These are phyloP conservation scores for Nomada ruficornis DNA, from an alignment of 2,888 invertebrate species.

Conservation along the genomic window DNA sequence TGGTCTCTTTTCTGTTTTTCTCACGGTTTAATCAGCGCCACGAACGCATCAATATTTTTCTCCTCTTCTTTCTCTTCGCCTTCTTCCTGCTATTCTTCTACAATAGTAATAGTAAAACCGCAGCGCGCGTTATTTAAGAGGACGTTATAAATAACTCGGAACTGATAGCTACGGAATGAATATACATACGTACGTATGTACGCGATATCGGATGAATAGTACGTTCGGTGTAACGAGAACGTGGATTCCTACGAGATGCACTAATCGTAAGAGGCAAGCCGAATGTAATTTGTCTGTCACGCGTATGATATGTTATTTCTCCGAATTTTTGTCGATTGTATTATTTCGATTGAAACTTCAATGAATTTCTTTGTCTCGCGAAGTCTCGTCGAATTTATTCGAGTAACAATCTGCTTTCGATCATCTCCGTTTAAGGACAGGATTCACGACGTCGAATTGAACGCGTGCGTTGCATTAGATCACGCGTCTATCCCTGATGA, in stretches of 20 bases:
- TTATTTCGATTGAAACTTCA: neutral
- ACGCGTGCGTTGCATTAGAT: conserved; percentile 12
- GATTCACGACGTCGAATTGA: conserved; percentile 8
- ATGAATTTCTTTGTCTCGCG: neutral
- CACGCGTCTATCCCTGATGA: conserved; percentile 4
- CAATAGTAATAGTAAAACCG: neutral
- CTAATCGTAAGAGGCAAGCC: neutral
- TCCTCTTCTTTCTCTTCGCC: neutral
- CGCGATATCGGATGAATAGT: conserved; percentile 38
- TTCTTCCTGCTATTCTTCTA: neutral
- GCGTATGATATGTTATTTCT: neutral
- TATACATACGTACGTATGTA: conserved; percentile 32
- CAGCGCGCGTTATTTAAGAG: conserved; percentile 51
- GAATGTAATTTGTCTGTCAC: conserved; percentile 2
- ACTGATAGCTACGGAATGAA: conserved; percentile 52
- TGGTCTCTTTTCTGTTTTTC: conserved; percentile 2
- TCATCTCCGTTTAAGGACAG: neutral
- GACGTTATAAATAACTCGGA: conserved; percentile 55
- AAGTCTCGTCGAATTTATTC: neutral
- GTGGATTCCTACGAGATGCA: neutral
- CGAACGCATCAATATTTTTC: neutral
- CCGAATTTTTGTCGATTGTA: neutral
- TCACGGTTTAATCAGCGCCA: neutral
- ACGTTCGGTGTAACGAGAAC: neutral
- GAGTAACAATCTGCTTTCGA: neutral